Evolutionary conservation across 2,797 vertebrate species (phyloP), one percentile per base, ranked within the genome.

Genomic region (Enteromius afrohamiltoni): DNA sequence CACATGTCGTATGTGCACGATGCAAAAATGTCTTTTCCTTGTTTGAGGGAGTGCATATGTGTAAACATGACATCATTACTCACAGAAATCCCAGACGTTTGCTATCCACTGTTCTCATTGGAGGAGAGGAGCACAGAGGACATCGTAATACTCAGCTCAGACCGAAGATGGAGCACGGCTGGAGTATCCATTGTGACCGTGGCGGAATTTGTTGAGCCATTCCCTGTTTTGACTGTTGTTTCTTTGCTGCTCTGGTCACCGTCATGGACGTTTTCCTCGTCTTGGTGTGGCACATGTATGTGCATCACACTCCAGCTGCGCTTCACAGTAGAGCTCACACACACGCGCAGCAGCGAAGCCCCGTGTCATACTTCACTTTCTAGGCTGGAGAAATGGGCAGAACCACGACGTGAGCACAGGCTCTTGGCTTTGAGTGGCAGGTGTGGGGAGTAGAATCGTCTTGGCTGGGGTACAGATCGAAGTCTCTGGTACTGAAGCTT

Each of bases 311-410:
- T 94, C 91, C 94, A 95, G 92, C 93, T 93, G 85, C 91, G 93
- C 88, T 92, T 92, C 83, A 95, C 93, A 31, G 94, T 94, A 70
- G 94, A 94, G 88, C 86, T 94, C 89, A 95, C 92, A 23, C 94
- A 92, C 88, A 95, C 92, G 11, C 87, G 93, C 85, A 95, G 94
- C 84, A 94, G 91, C 64, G 94, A 93, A 88, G 89, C 93, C 94
- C 94, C 94, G 94, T 94, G 95, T 98, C 97, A 97, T 96, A 98
- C 97, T 93, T 97, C 97, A 19, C 97, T 97, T 92, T 97, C 97
- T 87, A 98, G 93, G 92, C 97, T 97, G 92, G 97, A 97, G 93
- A 97, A 97, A 93, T 97, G 97, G 87, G 96, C 96, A 5, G 97
- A 97, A 87, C 96, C 96, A 80, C 96, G 91, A 74, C 97, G 96